phyloP scores from a whole-genome alignment of 2,888 invertebrate genomes.

The Macaria notata region DNA sequence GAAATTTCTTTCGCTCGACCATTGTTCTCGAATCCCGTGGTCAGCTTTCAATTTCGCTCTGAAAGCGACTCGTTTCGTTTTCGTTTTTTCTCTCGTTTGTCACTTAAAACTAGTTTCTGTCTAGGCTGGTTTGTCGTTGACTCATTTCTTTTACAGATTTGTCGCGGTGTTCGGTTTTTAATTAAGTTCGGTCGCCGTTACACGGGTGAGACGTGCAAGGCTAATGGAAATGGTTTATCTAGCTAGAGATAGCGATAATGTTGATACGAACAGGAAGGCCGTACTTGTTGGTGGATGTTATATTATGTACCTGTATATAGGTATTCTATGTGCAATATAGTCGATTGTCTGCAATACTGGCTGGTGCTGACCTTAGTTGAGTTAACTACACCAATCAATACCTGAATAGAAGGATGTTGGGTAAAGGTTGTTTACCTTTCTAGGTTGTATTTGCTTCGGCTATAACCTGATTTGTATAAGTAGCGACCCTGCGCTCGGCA shows the following conservation, averaged over 20 bases:
- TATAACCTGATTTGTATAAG: not conserved
- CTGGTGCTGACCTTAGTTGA: constrained; percentile 8
- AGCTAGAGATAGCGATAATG: constrained; percentile 20
- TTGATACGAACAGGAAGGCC: constrained; percentile 13
- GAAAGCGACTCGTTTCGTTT: constrained; percentile 44
- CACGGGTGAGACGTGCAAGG: constrained; percentile 15
- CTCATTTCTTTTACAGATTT: constrained; percentile 35
- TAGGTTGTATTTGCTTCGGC: constrained; percentile 5
- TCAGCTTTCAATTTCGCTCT: constrained; percentile 41
- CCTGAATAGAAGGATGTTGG: constrained; percentile 6
- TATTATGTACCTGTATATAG: not conserved
- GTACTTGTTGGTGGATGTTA: constrained; percentile 9
- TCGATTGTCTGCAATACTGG: constrained; percentile 8
- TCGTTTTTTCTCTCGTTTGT: constrained; percentile 35
- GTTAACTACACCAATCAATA: constrained; percentile 4
- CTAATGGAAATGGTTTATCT: constrained; percentile 19
- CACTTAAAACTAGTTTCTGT: constrained; percentile 42
- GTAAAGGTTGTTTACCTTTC: constrained; percentile 16
- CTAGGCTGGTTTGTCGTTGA: constrained; percentile 35
- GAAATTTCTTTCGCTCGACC: constrained; percentile 32
- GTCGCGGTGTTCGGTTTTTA: constrained; percentile 14
- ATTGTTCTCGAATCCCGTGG: constrained; percentile 32
- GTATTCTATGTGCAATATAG: not conserved
- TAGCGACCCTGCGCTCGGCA: not conserved
- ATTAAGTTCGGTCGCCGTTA: constrained; percentile 13